Conservation (phyloP, 37 sponge, comb jelly and placozoan species). For the Haliclona indistincta region DNA sequence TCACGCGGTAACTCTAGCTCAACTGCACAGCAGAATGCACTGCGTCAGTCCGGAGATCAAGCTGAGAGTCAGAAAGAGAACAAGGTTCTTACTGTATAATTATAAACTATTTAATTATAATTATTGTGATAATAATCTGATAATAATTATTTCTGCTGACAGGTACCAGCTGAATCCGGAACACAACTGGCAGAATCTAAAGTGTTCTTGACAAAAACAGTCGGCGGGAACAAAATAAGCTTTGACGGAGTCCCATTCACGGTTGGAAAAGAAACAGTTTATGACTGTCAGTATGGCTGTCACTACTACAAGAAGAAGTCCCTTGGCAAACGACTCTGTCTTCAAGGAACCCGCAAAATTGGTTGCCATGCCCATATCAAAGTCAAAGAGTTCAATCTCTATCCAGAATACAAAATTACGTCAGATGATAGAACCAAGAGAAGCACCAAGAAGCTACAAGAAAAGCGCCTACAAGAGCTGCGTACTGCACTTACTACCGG, state of each 20-base stretch:
- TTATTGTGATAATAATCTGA: too few species aligned
- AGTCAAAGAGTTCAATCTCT: background rate
- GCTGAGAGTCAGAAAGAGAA: too few species aligned
- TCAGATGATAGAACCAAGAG: background rate
- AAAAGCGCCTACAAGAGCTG: background rate
- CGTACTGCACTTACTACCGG: background rate
- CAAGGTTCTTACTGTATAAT: too few species aligned
- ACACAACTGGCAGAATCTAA: too few species aligned
- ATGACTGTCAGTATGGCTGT: too few species aligned
- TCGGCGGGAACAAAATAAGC: background rate
- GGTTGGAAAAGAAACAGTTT: background rate
- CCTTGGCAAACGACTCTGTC: background rate
- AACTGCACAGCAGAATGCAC: too few species aligned
- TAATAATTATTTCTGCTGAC: too few species aligned
- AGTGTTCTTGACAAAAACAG: slow-evolving; percentile 10
- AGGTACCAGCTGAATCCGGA: too few species aligned
- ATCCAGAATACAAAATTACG: slow-evolving; percentile 3
- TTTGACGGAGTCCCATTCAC: slow-evolving; percentile 1
- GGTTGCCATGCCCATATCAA: slow-evolving; percentile 29
- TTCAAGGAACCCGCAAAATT: slow-evolving; percentile 26
- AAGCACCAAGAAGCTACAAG: background rate
- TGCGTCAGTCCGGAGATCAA: too few species aligned
- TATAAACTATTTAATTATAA: too few species aligned
- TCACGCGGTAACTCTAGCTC: too few species aligned
- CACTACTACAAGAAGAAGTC: too few species aligned